Evolutionary conservation across 2,113 vertebrate genomes (phyloP), one percentile per base, ranked within the genome.

Genomic region (Catharus minimus): DNA sequence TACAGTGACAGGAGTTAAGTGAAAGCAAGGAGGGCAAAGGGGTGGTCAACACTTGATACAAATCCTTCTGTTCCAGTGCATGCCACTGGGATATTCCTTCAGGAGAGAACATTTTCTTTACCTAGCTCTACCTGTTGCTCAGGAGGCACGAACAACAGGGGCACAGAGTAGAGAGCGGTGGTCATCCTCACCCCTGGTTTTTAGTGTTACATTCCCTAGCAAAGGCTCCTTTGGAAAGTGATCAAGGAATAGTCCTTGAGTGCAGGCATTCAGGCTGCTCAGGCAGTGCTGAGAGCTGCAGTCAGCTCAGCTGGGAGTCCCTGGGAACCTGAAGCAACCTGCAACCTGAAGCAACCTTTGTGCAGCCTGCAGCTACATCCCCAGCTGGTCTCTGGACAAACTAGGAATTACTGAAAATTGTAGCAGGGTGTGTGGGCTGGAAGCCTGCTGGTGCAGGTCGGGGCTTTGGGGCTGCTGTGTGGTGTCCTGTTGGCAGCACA

Each of bases 261-360:
- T 0, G 1, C 36, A 10, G 49, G 27, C 1, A 0, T 33, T 65
- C 27, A 36, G 44, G 3, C 44, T 61, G 60, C 77, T 66, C 15
- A 46, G 76, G 52, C 24, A 41, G 36, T 28, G 79, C 36, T 43
- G 22, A 23, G n/a, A 4, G n/a, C 62, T 17, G 41, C 18, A 52
- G n/a, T 33, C 11, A n/a, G 53, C 41, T 76, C n/a, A 22, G 21
- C 53, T 65, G 30, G 1, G 5, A 73, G 55, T 30, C 53, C 32
- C 18, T 33, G 33, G 16, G 55, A 72, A 8, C n/a, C 33, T 72
- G 71, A 18, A 21, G 41, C 47, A 57, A 20, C n/a, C 22, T 61
- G 15, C 56, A 73, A 73, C 33, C 33, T 36, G 33, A 36, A 36
- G 38, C 38, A 38, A 12, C 16, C 6, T 36, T 32, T 39, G 43